Base-by-base conservation (phyloP, 2,888 invertebrate genomes). In the Chesias legatella region DNA sequence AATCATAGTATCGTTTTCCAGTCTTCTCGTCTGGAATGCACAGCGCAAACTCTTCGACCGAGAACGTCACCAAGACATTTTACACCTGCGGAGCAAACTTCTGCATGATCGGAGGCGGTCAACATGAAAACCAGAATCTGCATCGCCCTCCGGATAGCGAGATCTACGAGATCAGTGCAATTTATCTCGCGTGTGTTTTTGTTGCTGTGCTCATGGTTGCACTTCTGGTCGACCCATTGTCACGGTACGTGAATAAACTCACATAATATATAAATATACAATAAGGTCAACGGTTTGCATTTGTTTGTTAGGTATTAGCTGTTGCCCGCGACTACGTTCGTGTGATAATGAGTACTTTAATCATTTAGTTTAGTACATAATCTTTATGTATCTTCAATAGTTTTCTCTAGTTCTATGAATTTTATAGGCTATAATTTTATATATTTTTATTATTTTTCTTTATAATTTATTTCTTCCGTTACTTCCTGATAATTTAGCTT, bases 101-200 rank as follows among this genome's bases (percentile, higher is more conserved):
- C 80, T 95, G 95, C 79, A 91, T 94, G 63, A 88, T 92, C 54
- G 92, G 92, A 26, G 85, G 86, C 1, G 76, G 80, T 4, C 90
- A 90, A 51, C 91, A 91, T 48, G 92, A 90, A 54, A 94, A 94
- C 71, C 92, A 92, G 53, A 94, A 93, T 69, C 84, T 97, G 48
- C 91, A 93, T 58, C 90, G 96, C 53, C 97, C 97, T 1, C 94
- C 94, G 33, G 94, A 94, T 66, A 90, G 91, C 43, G 95, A 97
- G 89, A 95, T 97, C 67, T 96, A 95, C 74, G 94, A 94, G 76
- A 95, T 98, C 68, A 94, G 95, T 34, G 92, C 94, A 58, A 96
- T 98, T 60, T 98, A 98, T 73, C 89, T 98, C 47, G 92, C 93
- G 0, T 98, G 97, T 73, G 95, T 97, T 17, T 73, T 95, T 31